A percentile compares a stretch with the other conserved stretches of the same genome.
These are phyloP conservation scores for Apodemus agrarius DNA, from an alignment of 2,797 vertebrate genomes.

Conservation along the genomic window DNA sequence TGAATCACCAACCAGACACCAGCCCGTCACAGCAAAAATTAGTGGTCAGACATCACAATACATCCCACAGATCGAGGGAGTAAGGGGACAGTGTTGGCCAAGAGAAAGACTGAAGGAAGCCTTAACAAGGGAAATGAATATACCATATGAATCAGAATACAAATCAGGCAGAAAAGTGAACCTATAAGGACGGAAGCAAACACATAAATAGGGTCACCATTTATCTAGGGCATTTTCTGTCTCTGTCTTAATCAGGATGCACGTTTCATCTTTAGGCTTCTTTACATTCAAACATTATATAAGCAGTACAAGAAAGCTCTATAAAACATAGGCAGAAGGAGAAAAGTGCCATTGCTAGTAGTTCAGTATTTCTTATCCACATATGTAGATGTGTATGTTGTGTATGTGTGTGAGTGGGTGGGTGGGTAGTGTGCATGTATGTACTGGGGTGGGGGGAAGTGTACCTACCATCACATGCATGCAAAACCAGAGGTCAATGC, in stretches of 20 bases:
- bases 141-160: background rate
- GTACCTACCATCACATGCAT: background rate
- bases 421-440: background rate
- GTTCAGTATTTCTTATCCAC: background rate
- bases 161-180: background rate
- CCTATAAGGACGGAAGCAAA: background rate
- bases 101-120: constrained; percentile 7
- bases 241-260: constrained; percentile 7
- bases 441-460: background rate
- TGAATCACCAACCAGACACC: constrained; percentile 77
- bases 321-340: background rate
- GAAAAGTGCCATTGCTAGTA: background rate
- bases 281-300: background rate
- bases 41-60: constrained; percentile 74
- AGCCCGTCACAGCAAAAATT: constrained; percentile 73
- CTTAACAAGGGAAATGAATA: constrained; percentile 3
- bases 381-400: background rate
- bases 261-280: background rate
- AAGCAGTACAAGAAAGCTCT: background rate
- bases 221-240: constrained; percentile 28
- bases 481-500: background rate
- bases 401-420: background rate
- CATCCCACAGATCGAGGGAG: constrained; percentile 59
- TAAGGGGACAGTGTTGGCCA: background rate
- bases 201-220: background rate